A percentile compares a stretch with the other conserved stretches of the same genome.
Conservation (phyloP, 2,888 invertebrate genomes). For the Spicauda simplicius region DNA sequence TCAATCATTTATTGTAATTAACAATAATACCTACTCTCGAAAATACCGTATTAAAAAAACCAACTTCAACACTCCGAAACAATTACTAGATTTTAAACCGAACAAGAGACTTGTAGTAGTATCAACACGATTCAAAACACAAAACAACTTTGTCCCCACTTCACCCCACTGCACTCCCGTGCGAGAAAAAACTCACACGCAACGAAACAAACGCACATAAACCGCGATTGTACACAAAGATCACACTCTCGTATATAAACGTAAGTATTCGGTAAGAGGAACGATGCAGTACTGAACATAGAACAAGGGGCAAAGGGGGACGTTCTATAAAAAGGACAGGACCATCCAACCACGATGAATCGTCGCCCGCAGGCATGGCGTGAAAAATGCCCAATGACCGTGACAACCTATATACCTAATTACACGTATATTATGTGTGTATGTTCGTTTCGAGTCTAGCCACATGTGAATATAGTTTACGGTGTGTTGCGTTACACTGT, state of each 20-base stretch:
- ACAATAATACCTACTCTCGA: too few species aligned
- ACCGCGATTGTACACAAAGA: background rate
- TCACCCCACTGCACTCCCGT: too few species aligned
- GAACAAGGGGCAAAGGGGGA: slow-evolving; percentile 48
- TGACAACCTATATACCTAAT: slow-evolving; percentile 38
- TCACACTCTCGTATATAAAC: slow-evolving; percentile 25
- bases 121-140: too few species aligned
- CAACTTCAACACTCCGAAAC: too few species aligned
- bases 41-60: too few species aligned
- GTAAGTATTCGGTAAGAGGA: slow-evolving; percentile 45
- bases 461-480: too few species aligned
- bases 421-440: background rate
- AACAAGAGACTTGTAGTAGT: too few species aligned
- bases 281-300: slow-evolving; percentile 56
- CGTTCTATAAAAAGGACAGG: slow-evolving; percentile 65
- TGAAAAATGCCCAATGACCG: slow-evolving; percentile 54
- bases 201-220: background rate
- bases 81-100: too few species aligned
- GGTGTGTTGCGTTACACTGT: too few species aligned
- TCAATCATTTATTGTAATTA: too few species aligned
- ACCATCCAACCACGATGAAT: slow-evolving; percentile 59
- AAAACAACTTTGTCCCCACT: too few species aligned
- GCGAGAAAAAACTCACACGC: background rate
- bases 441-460: too few species aligned
- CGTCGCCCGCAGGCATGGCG: slow-evolving; percentile 57